Evolutionary conservation across 2,113 vertebrate species (phyloP), one percentile per base, ranked within the genome.

Genomic region (Excalfactoria chinensis): DNA sequence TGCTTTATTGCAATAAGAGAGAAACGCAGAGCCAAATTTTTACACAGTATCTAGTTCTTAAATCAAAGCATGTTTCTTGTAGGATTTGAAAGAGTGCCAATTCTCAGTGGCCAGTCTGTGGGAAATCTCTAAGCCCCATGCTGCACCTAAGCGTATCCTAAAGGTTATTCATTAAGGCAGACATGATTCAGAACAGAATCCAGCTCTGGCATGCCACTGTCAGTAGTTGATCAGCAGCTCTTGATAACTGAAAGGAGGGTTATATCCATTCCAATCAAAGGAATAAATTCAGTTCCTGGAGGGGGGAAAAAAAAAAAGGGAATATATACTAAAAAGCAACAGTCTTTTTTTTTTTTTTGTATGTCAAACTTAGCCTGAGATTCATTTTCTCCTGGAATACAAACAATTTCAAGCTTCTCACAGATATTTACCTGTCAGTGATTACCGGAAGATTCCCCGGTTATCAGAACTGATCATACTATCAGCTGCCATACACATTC

Each of bases 1-100:
- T 86, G 75, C 70, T 93, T 94, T 82, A 88, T 84, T 89, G 85
- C 30, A 69, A 44, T 51, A 85, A 51, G n/a, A 28, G 40, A 93
- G 40, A 81, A 94, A 88, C 0, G 21, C 46, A 84, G 46, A 95
- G 78, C 49, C 25, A 77, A 41, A 21, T 73, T 89, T 80, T 82
- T 34, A 59, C 22, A 67, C 48, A n/a, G 13, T 70, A 79, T 92
- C 72, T 82, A 79, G 73, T 64, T 92, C 58, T 51, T 67, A 89
- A 83, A 92, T 88, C 75, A 89, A 93, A 89, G 83, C 0, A 4
- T 0, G 0, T 70, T 81, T 84, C 80, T 84, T 43, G 41, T 44
- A 75, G 74, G 85, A 95, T 84, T 58, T 91, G 69, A 89, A 84
- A 75, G 76, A 77, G 49, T 40, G 30, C 35, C 10, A 48, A 79